A percentile compares a stretch with the other conserved stretches of the same genome.
phyloP scores from a whole-genome alignment of 1,140 invertebrate species.

The Magallana angulata region DNA sequence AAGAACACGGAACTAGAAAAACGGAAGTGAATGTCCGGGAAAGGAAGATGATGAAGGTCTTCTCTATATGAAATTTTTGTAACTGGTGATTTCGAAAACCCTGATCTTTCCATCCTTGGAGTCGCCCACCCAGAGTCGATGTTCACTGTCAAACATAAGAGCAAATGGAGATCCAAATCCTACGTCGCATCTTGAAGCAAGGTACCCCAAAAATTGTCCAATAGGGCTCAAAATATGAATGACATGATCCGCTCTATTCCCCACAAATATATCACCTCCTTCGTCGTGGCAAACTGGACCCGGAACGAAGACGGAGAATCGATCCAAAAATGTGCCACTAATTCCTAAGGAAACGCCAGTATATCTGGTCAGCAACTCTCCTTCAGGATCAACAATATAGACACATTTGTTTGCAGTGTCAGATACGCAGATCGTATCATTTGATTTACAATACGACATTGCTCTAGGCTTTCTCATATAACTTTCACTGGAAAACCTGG shows the following conservation, averaged over 20 bases:
- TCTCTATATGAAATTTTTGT: neutral
- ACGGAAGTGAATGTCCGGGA: too few species aligned
- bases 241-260: neutral
- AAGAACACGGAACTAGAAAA: too few species aligned
- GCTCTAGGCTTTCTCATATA: neutral
- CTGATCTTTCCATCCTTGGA: neutral
- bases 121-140: slow-evolving; percentile 14
- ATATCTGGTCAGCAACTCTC: neutral
- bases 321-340: neutral
- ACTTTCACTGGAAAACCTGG: neutral
- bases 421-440: neutral
- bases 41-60: too few species aligned
- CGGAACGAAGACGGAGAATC: neutral
- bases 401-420: neutral
- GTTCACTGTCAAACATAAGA: neutral
- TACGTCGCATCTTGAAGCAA: neutral
- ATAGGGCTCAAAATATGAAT: neutral
- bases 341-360: neutral
- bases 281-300: slow-evolving; percentile 3
- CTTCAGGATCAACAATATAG: slow-evolving; percentile 1
- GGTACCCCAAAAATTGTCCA: neutral
- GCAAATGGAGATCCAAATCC: neutral
- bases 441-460: neutral
- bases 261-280: neutral
- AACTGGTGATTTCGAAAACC: slow-evolving; percentile 20